These are phyloP conservation scores for Eurypyga helias DNA, from an alignment of 2,113 vertebrate species.

Conservation along the genomic window DNA sequence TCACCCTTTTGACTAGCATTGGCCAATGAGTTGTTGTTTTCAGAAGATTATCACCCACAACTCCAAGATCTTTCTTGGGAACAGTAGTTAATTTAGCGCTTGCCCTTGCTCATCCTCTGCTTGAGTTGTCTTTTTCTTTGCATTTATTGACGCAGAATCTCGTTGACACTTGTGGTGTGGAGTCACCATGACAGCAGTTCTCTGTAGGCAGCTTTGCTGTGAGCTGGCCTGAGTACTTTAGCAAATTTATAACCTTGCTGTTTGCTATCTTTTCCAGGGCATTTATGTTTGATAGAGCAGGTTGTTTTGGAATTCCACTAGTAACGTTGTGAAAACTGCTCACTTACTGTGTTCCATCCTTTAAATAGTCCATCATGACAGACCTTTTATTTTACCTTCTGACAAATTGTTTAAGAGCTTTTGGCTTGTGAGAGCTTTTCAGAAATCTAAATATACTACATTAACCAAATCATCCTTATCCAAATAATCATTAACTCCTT, in stretches of 20 bases:
- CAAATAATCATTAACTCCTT: constrained; percentile 52
- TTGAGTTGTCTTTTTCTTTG: neutral
- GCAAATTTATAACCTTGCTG: neutral
- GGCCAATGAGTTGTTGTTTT: neutral
- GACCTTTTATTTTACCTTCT: constrained; percentile 29
- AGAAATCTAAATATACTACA: constrained; percentile 37
- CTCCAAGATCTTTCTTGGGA: neutral
- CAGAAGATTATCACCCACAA: neutral
- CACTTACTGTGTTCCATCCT: neutral
- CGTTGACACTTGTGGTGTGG: neutral
- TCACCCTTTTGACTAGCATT: neutral
- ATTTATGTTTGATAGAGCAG: neutral
- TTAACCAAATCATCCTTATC: constrained; percentile 39
- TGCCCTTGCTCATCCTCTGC: neutral
- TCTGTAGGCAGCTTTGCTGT: neutral
- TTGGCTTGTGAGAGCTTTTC: constrained; percentile 6
- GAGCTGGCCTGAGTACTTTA: neutral
- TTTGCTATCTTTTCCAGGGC: neutral
- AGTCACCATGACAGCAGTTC: neutral
- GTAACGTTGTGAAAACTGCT: neutral
- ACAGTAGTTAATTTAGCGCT: neutral
- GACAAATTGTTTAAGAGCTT: constrained; percentile 38
- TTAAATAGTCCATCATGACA: neutral
- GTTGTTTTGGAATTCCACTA: neutral
- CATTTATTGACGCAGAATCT: neutral